Base-by-base conservation (phyloP, 2,797 vertebrate species). In the Anisognathus igniventris region DNA sequence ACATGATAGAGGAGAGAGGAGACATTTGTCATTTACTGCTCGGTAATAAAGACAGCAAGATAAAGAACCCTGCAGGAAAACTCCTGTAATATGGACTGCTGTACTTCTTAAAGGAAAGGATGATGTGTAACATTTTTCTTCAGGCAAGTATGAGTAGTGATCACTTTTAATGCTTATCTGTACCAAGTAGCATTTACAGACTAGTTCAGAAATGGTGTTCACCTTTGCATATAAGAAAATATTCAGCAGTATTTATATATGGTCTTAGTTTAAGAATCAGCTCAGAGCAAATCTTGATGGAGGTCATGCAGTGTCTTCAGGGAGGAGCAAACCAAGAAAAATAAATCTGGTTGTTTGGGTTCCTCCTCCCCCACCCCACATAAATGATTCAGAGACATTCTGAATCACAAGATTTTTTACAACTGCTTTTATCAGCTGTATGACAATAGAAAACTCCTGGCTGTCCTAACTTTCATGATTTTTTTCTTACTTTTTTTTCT, bases 331-430 rank as follows among this genome's bases (percentile, higher is more conserved):
- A 88, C 5, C 10, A 70, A 77, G 33, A 51, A 27, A 53, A 51
- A 45, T 28, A 21, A 11, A 14, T 42, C 54, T 25, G 24, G 14
- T 13, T 35, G 2, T 53, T 30, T 40, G 9, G 31, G 31, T 33
- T 56, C 15, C 50, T 16, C 10, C 39, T 4, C 39, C 39, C 39
- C 39, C 39, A 2, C 39, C 22, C n/a, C 10, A 2, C 0, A 0
- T 64, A 61, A 58, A 28, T 27, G 3, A 2, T 53, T 35, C 17
- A 61, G 14, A 14, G 25, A 12, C 8, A 10, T 84, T 28, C 47
- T 48, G 17, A 77, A 84, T 40, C 11, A 51, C 22, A 17, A 15
- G 8, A 50, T 39, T 58, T 58, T 27, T 75, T 54, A 42, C 15
- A 57, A 42, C 5, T 6, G 5, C 4, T 67, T 31, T 22, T 66